Percentiles rank a stretch among this genome's conserved stretches.
Evolutionary conservation across 2,888 invertebrate species (phyloP).

Genomic region (Eristalinus aeneus): DNA sequence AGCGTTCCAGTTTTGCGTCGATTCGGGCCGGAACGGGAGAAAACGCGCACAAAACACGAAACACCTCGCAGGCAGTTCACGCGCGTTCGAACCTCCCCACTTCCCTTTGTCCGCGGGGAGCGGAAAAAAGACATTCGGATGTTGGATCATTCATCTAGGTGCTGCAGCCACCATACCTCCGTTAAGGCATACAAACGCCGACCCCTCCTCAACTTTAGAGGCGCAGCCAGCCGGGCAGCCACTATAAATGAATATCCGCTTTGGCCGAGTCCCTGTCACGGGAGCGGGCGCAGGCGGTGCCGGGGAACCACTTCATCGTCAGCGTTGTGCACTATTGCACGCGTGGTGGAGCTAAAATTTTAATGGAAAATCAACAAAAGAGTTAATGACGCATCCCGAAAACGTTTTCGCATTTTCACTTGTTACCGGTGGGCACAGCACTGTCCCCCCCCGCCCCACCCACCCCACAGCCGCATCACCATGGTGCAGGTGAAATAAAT

Average conservation of each 20-base stretch:
- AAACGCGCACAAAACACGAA: not conserved
- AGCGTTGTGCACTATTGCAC: constrained; percentile 10
- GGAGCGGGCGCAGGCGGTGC: not conserved
- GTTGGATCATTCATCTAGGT: not conserved
- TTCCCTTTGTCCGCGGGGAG: too few relatives aligned
- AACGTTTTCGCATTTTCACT: constrained; percentile 69
- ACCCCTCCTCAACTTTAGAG: not conserved
- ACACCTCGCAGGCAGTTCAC: constrained; percentile 3
- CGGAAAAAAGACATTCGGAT: not conserved
- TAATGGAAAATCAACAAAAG: constrained; percentile 71
- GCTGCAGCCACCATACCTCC: not conserved
- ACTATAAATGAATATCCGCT: constrained; percentile 65
- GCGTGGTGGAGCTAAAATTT: constrained; percentile 40
- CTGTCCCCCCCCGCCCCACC: not conserved
- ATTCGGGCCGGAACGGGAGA: constrained; percentile 7
- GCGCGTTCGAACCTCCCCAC: not conserved
- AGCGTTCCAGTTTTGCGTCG: constrained; percentile 21
- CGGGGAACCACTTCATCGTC: not conserved
- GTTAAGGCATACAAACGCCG: not conserved
- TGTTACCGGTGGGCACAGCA: constrained; percentile 33
- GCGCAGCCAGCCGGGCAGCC: not conserved
- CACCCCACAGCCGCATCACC: not conserved
- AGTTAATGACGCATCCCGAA: constrained; percentile 70
- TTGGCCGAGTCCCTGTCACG: constrained; percentile 59
- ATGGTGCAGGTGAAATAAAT: constrained; percentile 66